These are phyloP conservation scores for human (Homo sapiens) DNA, from an alignment of 2,113 vertebrate species.

Conservation along the genomic window GRCh38 chr6:74269001-74269500, in stretches of 20 bases:
- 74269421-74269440: neutral
- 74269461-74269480: neutral
- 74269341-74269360: neutral
- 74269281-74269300: neutral
- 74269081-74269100: conserved; percentile 45
- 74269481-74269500: neutral
- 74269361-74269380: neutral
- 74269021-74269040: neutral
- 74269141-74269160: neutral
- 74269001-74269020: conserved; percentile 63
- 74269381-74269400: neutral
- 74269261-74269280: conserved; percentile 19
- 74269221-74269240: neutral
- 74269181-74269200: conserved; percentile 54
- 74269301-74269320: conserved; percentile 14
- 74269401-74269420: neutral
- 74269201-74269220: neutral
- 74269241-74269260: conserved; percentile 44
- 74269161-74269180: neutral
- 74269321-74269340: neutral
- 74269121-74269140: conserved; percentile 5
- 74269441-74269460: neutral
- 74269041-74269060: conserved; percentile 62
- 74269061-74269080: conserved; percentile 57
- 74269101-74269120: conserved; percentile 56